Conservation (phyloP, 2,888 invertebrate genomes). For the Nomada hirtipes region DNA sequence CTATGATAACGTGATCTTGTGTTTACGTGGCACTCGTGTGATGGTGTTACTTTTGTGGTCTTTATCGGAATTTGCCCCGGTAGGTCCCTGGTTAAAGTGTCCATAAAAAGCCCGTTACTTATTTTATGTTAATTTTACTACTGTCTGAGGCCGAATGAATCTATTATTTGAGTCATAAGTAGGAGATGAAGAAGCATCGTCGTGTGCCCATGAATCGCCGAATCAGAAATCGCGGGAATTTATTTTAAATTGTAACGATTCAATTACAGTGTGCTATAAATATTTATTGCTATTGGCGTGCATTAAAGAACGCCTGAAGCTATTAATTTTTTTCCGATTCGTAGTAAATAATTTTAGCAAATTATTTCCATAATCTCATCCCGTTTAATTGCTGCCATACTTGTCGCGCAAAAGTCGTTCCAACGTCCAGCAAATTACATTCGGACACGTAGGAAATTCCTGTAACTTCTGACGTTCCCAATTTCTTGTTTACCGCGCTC, state of each 20-base stretch:
- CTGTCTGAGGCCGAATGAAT: no score
- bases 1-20: not conserved
- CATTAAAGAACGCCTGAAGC: no score
- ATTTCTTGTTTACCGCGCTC: constrained; percentile 30
- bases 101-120: not conserved
- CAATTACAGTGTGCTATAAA: no score
- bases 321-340: no score
- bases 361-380: not conserved
- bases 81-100: not conserved
- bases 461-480: not conserved
- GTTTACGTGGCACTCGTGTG: not conserved
- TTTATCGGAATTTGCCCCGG: not conserved
- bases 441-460: not conserved
- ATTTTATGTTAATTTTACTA: no score
- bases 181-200: no score
- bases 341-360: not conserved
- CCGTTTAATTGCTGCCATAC: not conserved
- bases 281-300: no score
- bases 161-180: no score
- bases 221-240: no score
- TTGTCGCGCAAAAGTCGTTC: not conserved
- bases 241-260: no score
- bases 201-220: no score
- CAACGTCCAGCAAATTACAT: not conserved
- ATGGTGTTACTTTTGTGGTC: no score